A percentile compares a stretch with the other conserved stretches of the same genome.
Evolutionary conservation across 1,140 invertebrate species (phyloP).

Genomic region (Polyergus mexicanus): DNA sequence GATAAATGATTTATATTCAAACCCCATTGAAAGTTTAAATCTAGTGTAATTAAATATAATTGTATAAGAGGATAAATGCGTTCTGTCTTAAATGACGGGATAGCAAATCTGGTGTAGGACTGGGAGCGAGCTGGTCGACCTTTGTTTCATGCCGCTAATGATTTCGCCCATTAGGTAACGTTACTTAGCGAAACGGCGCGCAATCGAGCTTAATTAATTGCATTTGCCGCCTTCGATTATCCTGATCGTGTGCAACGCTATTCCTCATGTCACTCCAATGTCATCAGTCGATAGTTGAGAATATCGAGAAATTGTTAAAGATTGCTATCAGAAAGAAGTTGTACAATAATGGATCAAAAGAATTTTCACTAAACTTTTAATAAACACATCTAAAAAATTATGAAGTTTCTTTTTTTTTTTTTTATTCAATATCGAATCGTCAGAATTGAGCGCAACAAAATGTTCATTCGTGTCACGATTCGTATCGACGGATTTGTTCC

Average conservation of each 20-base stretch:
- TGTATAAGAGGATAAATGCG: conserved; percentile 50
- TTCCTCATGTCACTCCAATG: neutral
- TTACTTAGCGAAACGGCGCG: conserved; percentile 64
- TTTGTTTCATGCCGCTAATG: conserved; percentile 74
- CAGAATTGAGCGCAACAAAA: neutral
- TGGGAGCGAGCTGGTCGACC: conserved; percentile 36
- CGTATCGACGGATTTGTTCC: neutral
- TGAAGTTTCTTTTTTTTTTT: neutral
- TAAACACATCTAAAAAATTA: neutral
- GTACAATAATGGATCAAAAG: neutral
- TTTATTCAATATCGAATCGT: neutral
- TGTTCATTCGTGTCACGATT: neutral
- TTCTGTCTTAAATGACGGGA: conserved; percentile 25
- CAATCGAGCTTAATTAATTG: conserved; percentile 76
- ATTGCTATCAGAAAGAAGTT: neutral
- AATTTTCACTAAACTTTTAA: neutral
- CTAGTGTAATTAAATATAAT: conserved; percentile 55
- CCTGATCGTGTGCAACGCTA: conserved; percentile 10
- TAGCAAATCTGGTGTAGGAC: conserved; percentile 22
- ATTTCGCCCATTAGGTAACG: conserved; percentile 74
- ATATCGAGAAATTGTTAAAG: neutral
- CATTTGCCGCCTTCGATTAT: conserved; percentile 74
- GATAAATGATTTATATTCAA: conserved; percentile 27
- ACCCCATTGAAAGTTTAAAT: conserved; percentile 22
- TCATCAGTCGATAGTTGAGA: neutral